Base-by-base conservation (phyloP, 1,140 invertebrate genomes). In the Carposina sasakii region DNA sequence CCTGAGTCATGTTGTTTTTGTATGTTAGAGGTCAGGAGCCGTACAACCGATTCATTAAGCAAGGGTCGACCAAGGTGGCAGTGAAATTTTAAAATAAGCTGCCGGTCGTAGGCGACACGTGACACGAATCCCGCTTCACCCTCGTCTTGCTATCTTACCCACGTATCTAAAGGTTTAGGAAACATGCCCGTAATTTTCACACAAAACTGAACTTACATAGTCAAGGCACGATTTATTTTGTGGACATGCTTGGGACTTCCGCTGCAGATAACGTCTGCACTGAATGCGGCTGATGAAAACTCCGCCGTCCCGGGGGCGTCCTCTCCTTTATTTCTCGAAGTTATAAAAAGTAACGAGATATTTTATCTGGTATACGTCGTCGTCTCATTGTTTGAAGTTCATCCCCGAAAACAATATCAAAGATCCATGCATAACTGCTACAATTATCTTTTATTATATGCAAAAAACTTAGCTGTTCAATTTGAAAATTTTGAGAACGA, bases 261-360 rank as follows among this genome's bases (percentile, higher is more conserved):
- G 58, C 58, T 60, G 57, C 34, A 60, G 65, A 65, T 71, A 64
- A 63, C 37, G 39, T 52, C 49, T 54, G 56, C 46, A 42, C 51
- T 56, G 52, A 55, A 57, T 57, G 50, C 40, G 39, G 51, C 48
- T 65, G 60, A 68, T 66, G 64, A 63, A 71, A 70, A 64, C 51
- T 70, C 57, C 26, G 42, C 54, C 46, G 48, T 63, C 67, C 66
- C 64, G 28, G 41, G 56, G 65, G 65, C 44, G 52, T 43, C 48
- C 50, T 51, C 48, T 52, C 52, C 58, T 64, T 71, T 72, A 65
- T 67, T 73, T 70, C 54, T 54, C 45, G 50, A 61, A 66, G 67
- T 67, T 67, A 66, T 75, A 69, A 75, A 72, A 67, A 69, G 61
- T 70, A 75, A 74, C 64, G 68, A 72, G 64, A 59, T 72, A 72